phyloP scores from a whole-genome alignment of 2,888 invertebrate species.

The Drosophila barbarae region DNA sequence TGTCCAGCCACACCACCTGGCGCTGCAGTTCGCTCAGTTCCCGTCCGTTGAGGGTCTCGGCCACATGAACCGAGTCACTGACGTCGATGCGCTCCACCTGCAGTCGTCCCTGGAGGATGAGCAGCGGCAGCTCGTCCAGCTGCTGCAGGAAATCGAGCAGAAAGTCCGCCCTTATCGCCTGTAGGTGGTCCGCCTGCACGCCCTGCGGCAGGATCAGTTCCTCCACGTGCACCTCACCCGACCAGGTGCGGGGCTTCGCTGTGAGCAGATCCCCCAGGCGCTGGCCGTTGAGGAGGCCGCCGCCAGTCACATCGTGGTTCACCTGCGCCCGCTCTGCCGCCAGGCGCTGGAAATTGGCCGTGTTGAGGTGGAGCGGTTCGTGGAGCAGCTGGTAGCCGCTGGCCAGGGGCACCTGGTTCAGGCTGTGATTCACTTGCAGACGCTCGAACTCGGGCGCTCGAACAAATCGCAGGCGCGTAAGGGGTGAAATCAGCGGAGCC shows the following conservation, averaged over 20 bases:
- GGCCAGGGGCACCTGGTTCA: constrained; percentile 77
- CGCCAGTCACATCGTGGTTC: constrained; percentile 77
- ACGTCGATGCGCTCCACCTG: constrained; percentile 79
- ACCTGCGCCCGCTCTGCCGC: constrained; percentile 71
- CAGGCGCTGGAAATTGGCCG: constrained; percentile 70
- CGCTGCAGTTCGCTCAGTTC: constrained; percentile 74
- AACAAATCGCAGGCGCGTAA: constrained; percentile 77
- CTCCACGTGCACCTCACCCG: constrained; percentile 68
- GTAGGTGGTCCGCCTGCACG: constrained; percentile 75
- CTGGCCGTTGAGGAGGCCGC: constrained; percentile 70
- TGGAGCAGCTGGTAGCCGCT: constrained; percentile 63
- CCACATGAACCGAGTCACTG: constrained; percentile 65
- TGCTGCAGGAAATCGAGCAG: constrained; percentile 69
- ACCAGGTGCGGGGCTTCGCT: constrained; percentile 49
- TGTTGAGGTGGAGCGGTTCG: constrained; percentile 69
- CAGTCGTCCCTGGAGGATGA: constrained; percentile 78
- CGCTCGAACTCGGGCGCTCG: constrained; percentile 46
- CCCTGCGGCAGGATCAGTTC: constrained; percentile 75
- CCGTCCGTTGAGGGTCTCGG: constrained; percentile 62
- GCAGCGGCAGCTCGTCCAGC: constrained; percentile 70
- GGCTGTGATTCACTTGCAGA: constrained; percentile 70
- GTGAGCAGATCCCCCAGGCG: constrained; percentile 75
- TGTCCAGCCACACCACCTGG: constrained; percentile 79
- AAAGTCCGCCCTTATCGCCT: constrained; percentile 75
- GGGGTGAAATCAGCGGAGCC: constrained; percentile 64